These are phyloP conservation scores for Standfussiana lucernea DNA, from an alignment of 2,888 invertebrate species.

Conservation along the genomic window DNA sequence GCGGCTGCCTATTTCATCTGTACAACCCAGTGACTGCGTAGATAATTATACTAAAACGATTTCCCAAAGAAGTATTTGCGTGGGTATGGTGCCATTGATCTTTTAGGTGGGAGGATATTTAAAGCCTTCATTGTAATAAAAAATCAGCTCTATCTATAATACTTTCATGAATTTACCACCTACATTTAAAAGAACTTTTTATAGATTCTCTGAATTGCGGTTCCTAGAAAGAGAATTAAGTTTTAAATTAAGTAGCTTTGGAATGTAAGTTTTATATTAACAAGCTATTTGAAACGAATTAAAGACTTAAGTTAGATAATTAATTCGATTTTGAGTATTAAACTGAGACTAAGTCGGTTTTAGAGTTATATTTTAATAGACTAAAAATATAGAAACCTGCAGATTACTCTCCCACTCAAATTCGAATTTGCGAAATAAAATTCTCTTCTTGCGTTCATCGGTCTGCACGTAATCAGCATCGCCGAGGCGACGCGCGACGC, in stretches of 20 bases:
- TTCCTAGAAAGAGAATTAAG: neutral
- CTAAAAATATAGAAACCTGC: neutral
- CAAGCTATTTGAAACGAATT: slow-evolving; percentile 8
- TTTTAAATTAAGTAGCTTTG: slow-evolving; percentile 2
- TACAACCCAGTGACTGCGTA: neutral
- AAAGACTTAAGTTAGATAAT: neutral
- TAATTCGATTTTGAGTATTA: neutral
- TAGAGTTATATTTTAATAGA: neutral
- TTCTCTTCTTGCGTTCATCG: no score
- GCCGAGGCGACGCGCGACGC: no score
- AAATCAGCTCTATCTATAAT: neutral
- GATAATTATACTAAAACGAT: neutral
- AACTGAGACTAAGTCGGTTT: neutral
- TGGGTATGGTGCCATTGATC: neutral
- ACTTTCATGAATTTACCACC: neutral
- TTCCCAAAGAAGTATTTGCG: neutral
- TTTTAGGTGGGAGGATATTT: neutral
- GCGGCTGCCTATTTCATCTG: neutral
- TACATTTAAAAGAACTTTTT: slow-evolving; percentile 5
- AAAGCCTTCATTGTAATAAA: neutral
- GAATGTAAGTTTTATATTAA: neutral
- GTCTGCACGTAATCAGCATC: no score
- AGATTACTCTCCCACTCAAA: neutral
- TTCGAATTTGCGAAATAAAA: neutral
- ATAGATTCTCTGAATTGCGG: neutral